Evolutionary conservation across 2,113 vertebrate genomes (phyloP).

Genomic region (Myanophis thanlyinensis): DNA sequence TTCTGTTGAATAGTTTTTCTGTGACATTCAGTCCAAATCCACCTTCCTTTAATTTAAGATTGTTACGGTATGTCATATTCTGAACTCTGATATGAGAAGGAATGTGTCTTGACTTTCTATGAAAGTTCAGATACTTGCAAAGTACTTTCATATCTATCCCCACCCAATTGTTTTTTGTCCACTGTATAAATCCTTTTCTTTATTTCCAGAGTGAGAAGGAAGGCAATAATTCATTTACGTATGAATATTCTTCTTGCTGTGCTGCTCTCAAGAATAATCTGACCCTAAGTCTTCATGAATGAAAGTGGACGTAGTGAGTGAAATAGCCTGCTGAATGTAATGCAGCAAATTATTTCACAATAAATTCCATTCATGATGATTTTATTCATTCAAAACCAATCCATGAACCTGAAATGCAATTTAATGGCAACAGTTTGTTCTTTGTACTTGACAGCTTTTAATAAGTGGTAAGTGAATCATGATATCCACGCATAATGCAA

Average conservation of each 20-base stretch:
- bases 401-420: conserved; percentile 9
- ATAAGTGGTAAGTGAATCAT: conserved; percentile 41
- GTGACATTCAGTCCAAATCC: background rate
- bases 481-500: conserved; percentile 39
- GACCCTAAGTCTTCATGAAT: background rate
- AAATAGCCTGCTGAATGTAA: background rate
- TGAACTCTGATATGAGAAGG: background rate
- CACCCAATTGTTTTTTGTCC: background rate
- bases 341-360: background rate
- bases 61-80: background rate
- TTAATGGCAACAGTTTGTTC: conserved; percentile 37
- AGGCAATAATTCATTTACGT: background rate
- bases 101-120: background rate
- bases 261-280: background rate
- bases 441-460: conserved; percentile 37
- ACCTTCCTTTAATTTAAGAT: background rate
- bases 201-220: background rate
- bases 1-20: background rate
- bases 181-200: background rate
- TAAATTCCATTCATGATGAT: background rate
- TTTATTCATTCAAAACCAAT: background rate
- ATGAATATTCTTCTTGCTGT: background rate
- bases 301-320: background rate
- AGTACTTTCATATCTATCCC: background rate
- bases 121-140: background rate